Evolutionary conservation across 2,888 invertebrate genomes (phyloP).

Genomic region (Amphipyra tragopoginis): DNA sequence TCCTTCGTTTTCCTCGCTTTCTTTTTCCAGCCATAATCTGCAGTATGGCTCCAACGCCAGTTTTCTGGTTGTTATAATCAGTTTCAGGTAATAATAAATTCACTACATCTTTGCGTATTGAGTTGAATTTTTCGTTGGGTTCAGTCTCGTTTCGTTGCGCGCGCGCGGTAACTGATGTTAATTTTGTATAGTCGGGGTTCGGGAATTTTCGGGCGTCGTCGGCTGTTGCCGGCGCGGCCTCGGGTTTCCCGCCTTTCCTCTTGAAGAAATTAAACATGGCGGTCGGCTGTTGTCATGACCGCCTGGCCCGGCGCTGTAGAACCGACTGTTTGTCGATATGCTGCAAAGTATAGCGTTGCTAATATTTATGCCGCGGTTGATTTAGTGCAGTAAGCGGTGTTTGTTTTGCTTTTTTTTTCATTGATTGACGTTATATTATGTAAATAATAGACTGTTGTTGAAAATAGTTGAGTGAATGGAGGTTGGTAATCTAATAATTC

Average conservation of each 20-base stretch:
- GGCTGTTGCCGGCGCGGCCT: conserved; percentile 67
- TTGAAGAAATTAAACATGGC: conserved; percentile 88
- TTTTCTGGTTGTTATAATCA: conserved; percentile 80
- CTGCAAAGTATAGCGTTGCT: conserved; percentile 18
- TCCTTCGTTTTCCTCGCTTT: conserved; percentile 73
- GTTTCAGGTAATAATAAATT: conserved; percentile 83
- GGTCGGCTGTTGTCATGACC: conserved; percentile 72
- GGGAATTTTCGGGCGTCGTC: conserved; percentile 71
- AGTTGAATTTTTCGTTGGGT: conserved; percentile 69
- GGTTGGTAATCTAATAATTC: background rate
- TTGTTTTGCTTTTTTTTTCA: conserved; percentile 21
- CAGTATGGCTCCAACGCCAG: conserved; percentile 81
- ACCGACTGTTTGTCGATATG: conserved; percentile 66
- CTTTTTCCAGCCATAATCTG: conserved; percentile 86
- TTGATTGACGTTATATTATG: conserved; percentile 7
- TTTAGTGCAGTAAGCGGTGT: conserved; percentile 40
- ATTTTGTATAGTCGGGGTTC: conserved; percentile 65
- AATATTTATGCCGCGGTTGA: conserved; percentile 24
- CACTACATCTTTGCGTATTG: conserved; percentile 84
- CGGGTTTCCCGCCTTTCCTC: conserved; percentile 84
- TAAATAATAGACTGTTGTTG: conserved; percentile 12
- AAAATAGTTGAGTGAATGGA: background rate
- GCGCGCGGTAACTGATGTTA: conserved; percentile 76
- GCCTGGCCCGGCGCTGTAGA: conserved; percentile 63
- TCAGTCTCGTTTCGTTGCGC: conserved; percentile 65